Percentiles rank a stretch among this genome's conserved stretches.
Evolutionary conservation across 2,888 invertebrate genomes (phyloP).

Genomic region (Crossocerus cetratus): DNA sequence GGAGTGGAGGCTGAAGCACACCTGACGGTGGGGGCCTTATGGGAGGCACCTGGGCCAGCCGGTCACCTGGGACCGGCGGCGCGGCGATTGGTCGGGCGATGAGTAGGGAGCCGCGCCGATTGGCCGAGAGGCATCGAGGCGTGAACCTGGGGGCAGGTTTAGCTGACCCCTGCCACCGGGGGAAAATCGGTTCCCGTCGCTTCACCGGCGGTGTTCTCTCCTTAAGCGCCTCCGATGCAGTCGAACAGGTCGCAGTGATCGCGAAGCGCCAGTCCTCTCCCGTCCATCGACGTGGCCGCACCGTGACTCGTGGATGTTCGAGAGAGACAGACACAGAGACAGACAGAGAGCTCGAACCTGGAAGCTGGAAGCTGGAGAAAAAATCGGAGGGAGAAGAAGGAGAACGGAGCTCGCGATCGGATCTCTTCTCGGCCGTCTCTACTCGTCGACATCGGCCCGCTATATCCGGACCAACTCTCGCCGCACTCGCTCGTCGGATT

Average conservation of each 20-base stretch:
- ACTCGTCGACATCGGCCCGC: constrained; percentile 9
- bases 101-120: constrained; percentile 33
- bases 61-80: constrained; percentile 26
- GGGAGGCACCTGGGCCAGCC: constrained; percentile 45
- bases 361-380: background rate
- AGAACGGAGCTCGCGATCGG: constrained; percentile 20
- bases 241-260: constrained; percentile 72
- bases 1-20: constrained; percentile 43
- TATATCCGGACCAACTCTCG: constrained; percentile 19
- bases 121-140: constrained; percentile 51
- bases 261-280: constrained; percentile 74
- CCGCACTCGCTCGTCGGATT: constrained; percentile 20
- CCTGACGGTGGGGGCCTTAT: constrained; percentile 44
- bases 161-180: constrained; percentile 41
- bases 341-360: constrained; percentile 11
- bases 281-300: constrained; percentile 76
- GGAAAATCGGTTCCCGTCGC: constrained; percentile 52
- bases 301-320: constrained; percentile 68
- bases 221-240: constrained; percentile 60
- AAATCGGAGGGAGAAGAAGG: constrained; percentile 11
- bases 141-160: constrained; percentile 52
- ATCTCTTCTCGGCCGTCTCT: background rate
- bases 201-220: constrained; percentile 35
- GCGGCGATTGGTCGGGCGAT: constrained; percentile 56
- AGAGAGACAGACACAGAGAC: constrained; percentile 50